Base-by-base conservation (phyloP, 2,797 vertebrate genomes). In the Danio albolineatus region DNA sequence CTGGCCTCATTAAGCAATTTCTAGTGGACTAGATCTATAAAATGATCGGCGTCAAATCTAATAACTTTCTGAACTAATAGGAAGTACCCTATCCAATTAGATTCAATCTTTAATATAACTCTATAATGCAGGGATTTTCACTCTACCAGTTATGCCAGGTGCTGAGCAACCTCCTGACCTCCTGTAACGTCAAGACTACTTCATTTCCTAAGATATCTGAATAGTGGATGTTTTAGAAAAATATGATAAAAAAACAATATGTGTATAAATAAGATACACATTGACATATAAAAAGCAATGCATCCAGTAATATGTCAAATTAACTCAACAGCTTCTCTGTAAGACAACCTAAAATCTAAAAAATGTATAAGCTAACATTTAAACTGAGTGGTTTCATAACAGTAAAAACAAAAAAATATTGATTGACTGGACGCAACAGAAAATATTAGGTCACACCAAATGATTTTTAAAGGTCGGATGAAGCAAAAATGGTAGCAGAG, bases 81-180 rank as follows among this genome's bases (percentile, higher is more conserved):
- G 48, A 4, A 16, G 73, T 13, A 48, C 4, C 36, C 10, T 4
- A 73, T 13, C 19, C n/a, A 44, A 59, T 41, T 54, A 17, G 19
- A 38, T 53, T 17, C 38, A 60, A 48, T 16, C 46, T 43, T 60
- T 71, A 71, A 54, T n/a, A 41, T 41, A 56, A 60, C 56, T 60
- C 17, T 46, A 19, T 3, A 59, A 16, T 1, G 0, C 54, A 36
- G 12, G 51, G 14, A 39, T 43, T 56, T n/a, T 56, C 51, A 72
- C 51, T 41, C 39, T 36, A 12, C 43, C 10, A 19, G 28, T 61
- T 13, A 41, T 36, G 12, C 43, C 10, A 19, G 28, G 61, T 13
- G 41, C 10, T 60, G 44, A 60, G 21, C 14, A 60, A 36, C 56
- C 36, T 73, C 71, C 21, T 36, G 43, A 73, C 6, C 10, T 72